Evolutionary conservation across 2,888 invertebrate genomes (phyloP), one percentile per base, ranked within the genome.

Genomic region (Lycia hirtaria): DNA sequence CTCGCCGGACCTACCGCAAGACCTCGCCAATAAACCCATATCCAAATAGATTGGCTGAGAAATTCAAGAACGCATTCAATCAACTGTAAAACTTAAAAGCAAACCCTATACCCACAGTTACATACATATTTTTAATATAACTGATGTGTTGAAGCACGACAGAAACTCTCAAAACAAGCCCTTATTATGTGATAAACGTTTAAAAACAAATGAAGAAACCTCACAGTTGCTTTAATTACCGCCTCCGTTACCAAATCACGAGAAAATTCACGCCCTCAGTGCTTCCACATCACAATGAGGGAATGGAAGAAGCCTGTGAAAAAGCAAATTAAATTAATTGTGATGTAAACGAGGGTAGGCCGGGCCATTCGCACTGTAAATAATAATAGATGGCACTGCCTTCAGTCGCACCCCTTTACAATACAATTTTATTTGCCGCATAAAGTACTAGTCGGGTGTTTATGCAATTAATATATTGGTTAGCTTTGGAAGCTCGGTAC

Each of bases 261-360:
- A 87, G 87, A 87, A 88, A 85, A 87, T 89, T 90, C 85, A 83
- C 90, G 83, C 88, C 82, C 84, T 83, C 80, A 77, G 76, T 81
- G 83, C 87, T 83, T n/a, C 81, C 80, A 83, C 83, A 81, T 85
- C 79, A 85, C 85, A 87, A 85, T 84, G 81, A 82, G 81, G 81
- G 83, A 87, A 83, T 86, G 83, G 84, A 85, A 86, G 90, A 89
- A 90, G 87, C 88, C 89, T 82, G 87, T 88, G 87, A 89, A 90
- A 88, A 90, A 88, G 87, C 88, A 89, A 91, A 90, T 89, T 90
- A 90, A 90, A 85, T 90, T 88, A 88, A 87, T 89, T 88, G 89
- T 87, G 87, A 87, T 87, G 86, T 89, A 88, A 90, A 88, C 88
- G 88, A 88, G 88, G 87, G 88, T 85, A 81, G 80, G 75, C 80